Base-by-base conservation (phyloP, 2,797 vertebrate genomes). In the Streptopelia turtur region DNA sequence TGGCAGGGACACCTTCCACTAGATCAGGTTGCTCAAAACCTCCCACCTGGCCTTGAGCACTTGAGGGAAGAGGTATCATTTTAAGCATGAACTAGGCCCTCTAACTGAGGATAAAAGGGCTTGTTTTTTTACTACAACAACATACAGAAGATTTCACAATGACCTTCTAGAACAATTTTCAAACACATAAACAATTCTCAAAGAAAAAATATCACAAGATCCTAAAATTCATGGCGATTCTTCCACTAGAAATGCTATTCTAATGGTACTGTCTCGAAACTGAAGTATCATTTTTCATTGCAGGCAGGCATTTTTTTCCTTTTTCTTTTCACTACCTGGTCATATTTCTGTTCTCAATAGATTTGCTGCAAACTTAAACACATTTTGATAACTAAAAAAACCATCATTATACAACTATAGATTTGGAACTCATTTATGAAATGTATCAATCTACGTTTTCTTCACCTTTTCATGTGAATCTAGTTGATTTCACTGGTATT, bases 31-130 rank as follows among this genome's bases (percentile, higher is more conserved):
- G 9, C 25, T 50, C 14, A 57, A 64, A 78, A n/a, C 10, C 22
- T 30, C 35, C 6, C 30, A 2, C 10, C 28, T 31, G 33, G 7
- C 24, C 22, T 52, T 49, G 30, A 61, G 63, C 31, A 50, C 5
- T 79, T 11, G 9, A 68, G 23, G 14, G 13, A 63, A 20, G 5
- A 17, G 6, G 0, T 5, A 30, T 35, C 13, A 33, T 1, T 17
- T 8, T 27, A 78, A 90, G 56, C 10, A 59, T 6, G 35, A 71
- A 74, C 15, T 3, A 52, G 7, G 8, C 5, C 5, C 14, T 22
- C 7, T 28, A 63, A 57, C 3, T 50, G 13, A 70, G 50, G 20
- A 53, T 13, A 35, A 68, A 71, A 78, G 1, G 2, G 4, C 12
- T 74, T 61, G 12, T 1, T 0, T 82, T 78, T 78, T 87, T 69